Base-by-base conservation (phyloP, 92 coral and sea anemone genomes). In the Siderastrea radians region DNA sequence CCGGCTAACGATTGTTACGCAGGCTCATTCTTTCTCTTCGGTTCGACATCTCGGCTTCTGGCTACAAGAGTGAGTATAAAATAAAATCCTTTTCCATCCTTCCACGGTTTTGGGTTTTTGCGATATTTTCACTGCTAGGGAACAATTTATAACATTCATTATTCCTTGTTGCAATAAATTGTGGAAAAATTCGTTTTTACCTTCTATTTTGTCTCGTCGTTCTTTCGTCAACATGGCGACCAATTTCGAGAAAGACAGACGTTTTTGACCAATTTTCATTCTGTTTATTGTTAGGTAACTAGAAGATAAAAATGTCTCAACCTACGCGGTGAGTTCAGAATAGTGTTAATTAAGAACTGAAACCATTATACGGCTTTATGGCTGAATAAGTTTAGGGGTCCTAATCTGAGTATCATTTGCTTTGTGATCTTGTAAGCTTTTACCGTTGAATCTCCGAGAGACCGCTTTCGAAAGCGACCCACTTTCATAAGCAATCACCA, bases 261-360 rank as follows among this genome's bases (percentile, higher is more conserved):
- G 52, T 53, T 54, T 52, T 78, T 66, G 73, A 7, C 45, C 44
- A 55, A 54, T 9, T 68, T 80, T 60, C 46, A 48, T 51, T 66
- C 68, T 58, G 77, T 48, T 83, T 5, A 74, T 86, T 82, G n/a
- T 84, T 69, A 87, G 93, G 93, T 80, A 80, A 90, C 79, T 72
- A 82, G 88, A 91, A 85, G 78, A 73, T 63, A 51, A 52, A 91
- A 80, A 96, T 96, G 99, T 92, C 99, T 59, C 98, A 95, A 93
- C 96, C 98, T 65, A 92, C 94, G 51, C 94, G 99, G 99, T 96
- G 82, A 92, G 97, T 86, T 55, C 15, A 54, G 15, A 48, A 55
- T 2, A 19, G 13, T 79, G 13, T 14, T 26, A 72, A 70, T 15
- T 55, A 7, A 2, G 12, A 55, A 55, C 12, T 7, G 61, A 55